phyloP scores from a whole-genome alignment of 1,140 invertebrate genomes.

The Cydia splendana region DNA sequence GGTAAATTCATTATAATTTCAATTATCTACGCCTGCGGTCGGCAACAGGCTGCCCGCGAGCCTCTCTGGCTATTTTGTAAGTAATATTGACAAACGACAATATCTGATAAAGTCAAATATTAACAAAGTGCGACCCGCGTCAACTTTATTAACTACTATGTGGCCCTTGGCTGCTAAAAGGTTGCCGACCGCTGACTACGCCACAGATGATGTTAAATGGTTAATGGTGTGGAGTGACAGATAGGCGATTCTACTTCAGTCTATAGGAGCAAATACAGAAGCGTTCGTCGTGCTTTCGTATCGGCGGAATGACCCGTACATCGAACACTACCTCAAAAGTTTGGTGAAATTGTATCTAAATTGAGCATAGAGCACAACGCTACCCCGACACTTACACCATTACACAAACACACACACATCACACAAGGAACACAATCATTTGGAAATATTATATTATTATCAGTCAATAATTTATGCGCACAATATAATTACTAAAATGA shows the following conservation, averaged over 20 bases:
- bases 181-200: too few relatives aligned
- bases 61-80: too few relatives aligned
- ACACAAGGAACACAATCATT: slow-evolving; percentile 74
- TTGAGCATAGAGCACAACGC: slow-evolving; percentile 79
- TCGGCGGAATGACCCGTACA: slow-evolving; percentile 35
- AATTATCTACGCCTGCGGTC: not conserved
- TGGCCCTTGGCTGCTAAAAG: too few relatives aligned
- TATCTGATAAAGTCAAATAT: too few relatives aligned
- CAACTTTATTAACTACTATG: too few relatives aligned
- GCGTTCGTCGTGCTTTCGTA: not conserved
- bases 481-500: slow-evolving; percentile 74
- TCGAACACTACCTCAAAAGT: slow-evolving; percentile 76
- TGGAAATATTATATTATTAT: slow-evolving; percentile 69
- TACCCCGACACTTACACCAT: slow-evolving; percentile 64
- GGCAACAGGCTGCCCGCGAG: too few relatives aligned
- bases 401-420: slow-evolving; percentile 64
- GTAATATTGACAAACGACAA: too few relatives aligned
- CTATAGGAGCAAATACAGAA: not conserved
- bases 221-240: not conserved
- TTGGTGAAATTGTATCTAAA: slow-evolving; percentile 78
- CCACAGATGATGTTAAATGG: not conserved
- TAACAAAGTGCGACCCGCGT: too few relatives aligned
- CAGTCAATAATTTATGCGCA: slow-evolving; percentile 73
- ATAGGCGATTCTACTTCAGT: not conserved
- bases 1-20: not conserved